phyloP scores from a whole-genome alignment of 2,797 vertebrate species.

The Cossypha dichroa region DNA sequence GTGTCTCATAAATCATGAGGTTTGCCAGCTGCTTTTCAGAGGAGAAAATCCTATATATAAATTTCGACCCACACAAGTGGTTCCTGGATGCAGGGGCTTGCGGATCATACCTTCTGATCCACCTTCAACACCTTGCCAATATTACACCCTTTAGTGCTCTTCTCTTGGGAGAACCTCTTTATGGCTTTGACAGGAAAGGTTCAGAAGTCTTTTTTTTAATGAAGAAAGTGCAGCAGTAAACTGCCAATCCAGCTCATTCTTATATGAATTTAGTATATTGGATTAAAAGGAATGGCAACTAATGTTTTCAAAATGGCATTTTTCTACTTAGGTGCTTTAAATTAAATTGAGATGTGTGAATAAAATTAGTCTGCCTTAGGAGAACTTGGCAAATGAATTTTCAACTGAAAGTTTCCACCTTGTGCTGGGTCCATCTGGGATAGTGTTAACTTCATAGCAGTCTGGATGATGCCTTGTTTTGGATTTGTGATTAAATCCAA shows the following conservation, averaged over 20 bases:
- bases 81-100: background rate
- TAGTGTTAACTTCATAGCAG: background rate
- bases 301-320: background rate
- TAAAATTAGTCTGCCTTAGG: background rate
- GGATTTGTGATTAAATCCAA: background rate
- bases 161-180: background rate
- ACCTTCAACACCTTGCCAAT: background rate
- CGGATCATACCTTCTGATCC: background rate
- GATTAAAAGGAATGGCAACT: background rate
- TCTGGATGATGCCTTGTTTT: background rate
- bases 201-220: background rate
- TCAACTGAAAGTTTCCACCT: background rate
- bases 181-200: background rate
- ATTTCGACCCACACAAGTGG: conserved; percentile 21
- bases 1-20: background rate
- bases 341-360: background rate
- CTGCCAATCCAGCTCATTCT: background rate
- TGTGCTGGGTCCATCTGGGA: background rate
- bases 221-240: background rate
- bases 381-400: background rate
- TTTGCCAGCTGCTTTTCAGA: conserved; percentile 23
- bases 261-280: background rate
- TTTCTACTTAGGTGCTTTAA: background rate
- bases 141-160: background rate
- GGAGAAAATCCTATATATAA: conserved; percentile 13